These are phyloP conservation scores for Eupeodes corollae DNA, from an alignment of 1,140 invertebrate species.

Conservation along the genomic window DNA sequence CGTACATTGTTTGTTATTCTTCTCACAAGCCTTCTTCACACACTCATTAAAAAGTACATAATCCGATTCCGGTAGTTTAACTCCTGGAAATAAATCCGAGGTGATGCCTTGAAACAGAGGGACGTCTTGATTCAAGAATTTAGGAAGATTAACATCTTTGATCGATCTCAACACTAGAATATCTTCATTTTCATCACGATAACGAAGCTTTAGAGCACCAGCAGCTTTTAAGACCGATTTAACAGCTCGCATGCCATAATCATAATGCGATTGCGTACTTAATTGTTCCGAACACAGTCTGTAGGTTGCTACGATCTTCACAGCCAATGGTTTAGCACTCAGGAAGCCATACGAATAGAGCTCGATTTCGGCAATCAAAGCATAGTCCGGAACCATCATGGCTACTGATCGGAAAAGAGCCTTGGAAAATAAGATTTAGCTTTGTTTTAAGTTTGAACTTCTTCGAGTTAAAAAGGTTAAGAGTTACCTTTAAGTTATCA, in stretches of 20 bases:
- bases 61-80: constrained; percentile 62
- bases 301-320: constrained; percentile 93
- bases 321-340: constrained; percentile 72
- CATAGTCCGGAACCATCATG: constrained; percentile 98
- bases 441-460: background rate
- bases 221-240: constrained; percentile 85
- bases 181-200: constrained; percentile 73
- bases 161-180: constrained; percentile 77
- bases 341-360: constrained; percentile 90
- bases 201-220: constrained; percentile 78
- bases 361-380: constrained; percentile 87
- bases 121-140: constrained; percentile 79
- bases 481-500: constrained; percentile 77
- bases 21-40: constrained; percentile 53
- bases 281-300: constrained; percentile 87
- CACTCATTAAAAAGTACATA: constrained; percentile 51
- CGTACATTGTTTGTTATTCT: constrained; percentile 71
- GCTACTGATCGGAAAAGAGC: constrained; percentile 89
- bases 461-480: background rate
- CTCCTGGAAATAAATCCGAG: constrained; percentile 81
- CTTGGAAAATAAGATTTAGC: constrained; percentile 32
- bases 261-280: constrained; percentile 90
- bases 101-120: constrained; percentile 81
- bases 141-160: constrained; percentile 87
- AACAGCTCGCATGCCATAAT: constrained; percentile 86